Conservation (phyloP, 2,888 invertebrate species). For the Selenia dentaria region DNA sequence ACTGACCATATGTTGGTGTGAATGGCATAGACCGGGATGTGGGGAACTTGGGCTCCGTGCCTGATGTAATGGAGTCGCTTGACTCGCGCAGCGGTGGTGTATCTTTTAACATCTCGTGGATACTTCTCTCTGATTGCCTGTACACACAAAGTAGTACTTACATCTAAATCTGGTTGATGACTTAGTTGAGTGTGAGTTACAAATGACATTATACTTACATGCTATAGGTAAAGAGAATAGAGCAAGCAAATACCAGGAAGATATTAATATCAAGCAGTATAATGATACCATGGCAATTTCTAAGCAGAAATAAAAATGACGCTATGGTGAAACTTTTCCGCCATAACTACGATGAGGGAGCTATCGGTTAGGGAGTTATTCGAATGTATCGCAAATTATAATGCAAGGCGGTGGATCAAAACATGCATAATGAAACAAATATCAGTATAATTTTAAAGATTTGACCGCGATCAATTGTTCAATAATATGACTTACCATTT, state of each 20-base stretch:
- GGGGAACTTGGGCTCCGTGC: conserved; percentile 88
- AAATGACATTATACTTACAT: too few relatives aligned
- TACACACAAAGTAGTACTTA: conserved; percentile 23
- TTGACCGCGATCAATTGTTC: conserved; percentile 12
- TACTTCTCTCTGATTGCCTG: conserved; percentile 87
- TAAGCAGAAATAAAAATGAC: too few relatives aligned
- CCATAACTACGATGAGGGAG: background rate
- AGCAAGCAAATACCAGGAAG: too few relatives aligned
- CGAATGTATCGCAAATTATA: background rate
- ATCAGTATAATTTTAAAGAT: conserved; percentile 18
- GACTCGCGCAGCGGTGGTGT: conserved; percentile 91
- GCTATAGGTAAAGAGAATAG: too few relatives aligned
- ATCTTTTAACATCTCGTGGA: conserved; percentile 94
- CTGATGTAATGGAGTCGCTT: conserved; percentile 89
- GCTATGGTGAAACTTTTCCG: background rate
- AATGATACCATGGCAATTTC: too few relatives aligned
- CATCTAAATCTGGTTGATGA: too few relatives aligned
- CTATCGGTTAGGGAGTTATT: background rate
- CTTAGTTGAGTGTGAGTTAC: too few relatives aligned
- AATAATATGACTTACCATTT: conserved; percentile 65
- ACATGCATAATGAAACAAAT: conserved; percentile 5
- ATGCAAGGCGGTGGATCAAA: background rate
- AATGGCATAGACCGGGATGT: conserved; percentile 89
- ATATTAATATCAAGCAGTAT: too few relatives aligned
- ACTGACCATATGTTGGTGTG: conserved; percentile 86